These are phyloP conservation scores for Xanthorhoe spadicearia DNA, from an alignment of 2,888 invertebrate species.

Conservation along the genomic window DNA sequence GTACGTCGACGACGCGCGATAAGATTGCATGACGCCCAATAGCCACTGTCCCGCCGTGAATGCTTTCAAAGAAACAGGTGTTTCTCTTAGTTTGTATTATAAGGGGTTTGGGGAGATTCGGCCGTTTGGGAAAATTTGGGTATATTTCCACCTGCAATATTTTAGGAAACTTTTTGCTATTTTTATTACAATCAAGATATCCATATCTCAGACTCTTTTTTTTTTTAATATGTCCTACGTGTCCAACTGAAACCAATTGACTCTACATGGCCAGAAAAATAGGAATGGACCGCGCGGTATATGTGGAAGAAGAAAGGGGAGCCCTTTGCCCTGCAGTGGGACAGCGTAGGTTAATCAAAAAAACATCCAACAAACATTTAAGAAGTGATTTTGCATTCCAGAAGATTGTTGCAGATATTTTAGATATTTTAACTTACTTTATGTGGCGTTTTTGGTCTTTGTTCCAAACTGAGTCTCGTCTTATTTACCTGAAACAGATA, in stretches of 20 bases:
- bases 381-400: neutral
- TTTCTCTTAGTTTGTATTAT: slow-evolving; percentile 14
- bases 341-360: too few relatives aligned
- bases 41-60: slow-evolving; percentile 21
- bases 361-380: too few relatives aligned
- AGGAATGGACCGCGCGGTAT: too few relatives aligned
- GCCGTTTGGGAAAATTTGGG: neutral
- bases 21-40: slow-evolving; percentile 41
- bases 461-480: neutral
- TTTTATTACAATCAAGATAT: too few relatives aligned
- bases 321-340: too few relatives aligned
- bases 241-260: too few relatives aligned
- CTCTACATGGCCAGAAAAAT: too few relatives aligned
- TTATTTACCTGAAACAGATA: neutral
- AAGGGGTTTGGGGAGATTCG: neutral
- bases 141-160: too few relatives aligned
- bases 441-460: neutral
- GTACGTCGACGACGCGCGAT: slow-evolving; percentile 33
- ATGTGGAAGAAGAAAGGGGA: too few relatives aligned
- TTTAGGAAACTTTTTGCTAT: too few relatives aligned
- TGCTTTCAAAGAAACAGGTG: slow-evolving; percentile 16
- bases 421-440: neutral
- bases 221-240: too few relatives aligned
- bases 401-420: neutral
- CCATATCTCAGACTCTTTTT: too few relatives aligned